phyloP scores from a whole-genome alignment of 2,888 invertebrate species.

The Mellilla xanthometata region DNA sequence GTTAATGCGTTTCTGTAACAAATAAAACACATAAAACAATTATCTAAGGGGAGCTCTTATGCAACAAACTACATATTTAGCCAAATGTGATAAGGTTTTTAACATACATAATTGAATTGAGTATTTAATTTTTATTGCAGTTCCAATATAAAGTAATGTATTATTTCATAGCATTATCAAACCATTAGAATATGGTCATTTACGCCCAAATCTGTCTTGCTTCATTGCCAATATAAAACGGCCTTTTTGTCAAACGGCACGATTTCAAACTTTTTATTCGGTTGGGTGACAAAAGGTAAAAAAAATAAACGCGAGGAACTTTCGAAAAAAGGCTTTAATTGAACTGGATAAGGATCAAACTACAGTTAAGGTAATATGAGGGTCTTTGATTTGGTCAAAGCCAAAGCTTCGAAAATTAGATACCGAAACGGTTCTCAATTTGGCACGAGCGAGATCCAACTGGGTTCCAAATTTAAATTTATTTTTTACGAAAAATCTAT shows the following conservation, averaged over 20 bases:
- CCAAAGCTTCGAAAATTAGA: slow-evolving; percentile 57
- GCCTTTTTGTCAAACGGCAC: slow-evolving; percentile 66
- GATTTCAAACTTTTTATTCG: slow-evolving; percentile 74
- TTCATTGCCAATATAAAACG: slow-evolving; percentile 78
- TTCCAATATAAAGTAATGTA: background rate
- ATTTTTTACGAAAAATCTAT: background rate
- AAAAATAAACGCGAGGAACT: slow-evolving; percentile 41
- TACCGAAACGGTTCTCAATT: slow-evolving; percentile 54
- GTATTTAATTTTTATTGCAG: background rate
- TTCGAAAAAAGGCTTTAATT: slow-evolving; percentile 37
- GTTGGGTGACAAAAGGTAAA: slow-evolving; percentile 72
- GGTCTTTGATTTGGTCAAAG: slow-evolving; percentile 71
- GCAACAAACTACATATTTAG: no score
- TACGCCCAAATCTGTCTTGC: slow-evolving; percentile 62
- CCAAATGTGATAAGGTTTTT: no score
- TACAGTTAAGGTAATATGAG: slow-evolving; percentile 44
- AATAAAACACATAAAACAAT: no score
- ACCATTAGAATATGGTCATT: slow-evolving; percentile 41
- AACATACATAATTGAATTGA: no score
- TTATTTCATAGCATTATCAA: no score
- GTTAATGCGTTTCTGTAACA: no score
- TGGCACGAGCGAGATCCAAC: slow-evolving; percentile 58
- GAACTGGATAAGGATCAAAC: slow-evolving; percentile 41
- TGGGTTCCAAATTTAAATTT: slow-evolving; percentile 49
- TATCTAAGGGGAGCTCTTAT: no score